Conservation (phyloP, 2,888 invertebrate species). For the Maniola hyperantus region DNA sequence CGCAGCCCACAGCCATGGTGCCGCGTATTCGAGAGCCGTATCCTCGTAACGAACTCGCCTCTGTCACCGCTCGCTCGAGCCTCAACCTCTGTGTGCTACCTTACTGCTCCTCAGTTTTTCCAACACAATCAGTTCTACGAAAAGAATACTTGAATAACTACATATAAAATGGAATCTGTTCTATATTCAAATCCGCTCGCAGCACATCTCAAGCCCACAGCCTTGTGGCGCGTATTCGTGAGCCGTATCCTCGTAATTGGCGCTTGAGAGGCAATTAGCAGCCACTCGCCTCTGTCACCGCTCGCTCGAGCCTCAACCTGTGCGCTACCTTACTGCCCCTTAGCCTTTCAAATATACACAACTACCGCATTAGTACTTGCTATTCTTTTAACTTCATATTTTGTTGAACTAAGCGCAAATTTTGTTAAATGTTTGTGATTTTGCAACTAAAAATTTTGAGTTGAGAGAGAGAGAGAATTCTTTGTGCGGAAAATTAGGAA, state of each 20-base stretch:
- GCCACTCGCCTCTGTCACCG: constrained; percentile 65
- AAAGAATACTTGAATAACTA: not conserved
- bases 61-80: constrained; percentile 51
- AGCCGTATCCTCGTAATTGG: constrained; percentile 64
- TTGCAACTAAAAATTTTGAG: constrained; percentile 25
- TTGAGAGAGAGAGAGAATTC: not conserved
- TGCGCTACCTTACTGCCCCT: constrained; percentile 54
- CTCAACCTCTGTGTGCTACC: no score
- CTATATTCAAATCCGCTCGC: constrained; percentile 28
- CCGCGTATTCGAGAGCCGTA: constrained; percentile 31
- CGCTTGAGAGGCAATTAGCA: constrained; percentile 76
- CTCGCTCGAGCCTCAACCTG: constrained; percentile 44
- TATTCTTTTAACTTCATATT: constrained; percentile 49
- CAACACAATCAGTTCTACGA: no score
- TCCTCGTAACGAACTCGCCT: constrained; percentile 68
- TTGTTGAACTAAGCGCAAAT: constrained; percentile 29
- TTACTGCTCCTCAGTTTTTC: not conserved
- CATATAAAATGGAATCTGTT: not conserved
- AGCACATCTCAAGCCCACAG: constrained; percentile 21
- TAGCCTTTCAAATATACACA: constrained; percentile 30
- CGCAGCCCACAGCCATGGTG: constrained; percentile 16
- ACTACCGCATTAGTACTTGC: constrained; percentile 34
- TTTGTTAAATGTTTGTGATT: constrained; percentile 14
- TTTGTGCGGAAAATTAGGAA: not conserved
- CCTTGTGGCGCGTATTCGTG: constrained; percentile 29